Evolutionary conservation across 2,797 vertebrate species (phyloP), one percentile per base, ranked within the genome.

Genomic region (Anisognathus igniventris): DNA sequence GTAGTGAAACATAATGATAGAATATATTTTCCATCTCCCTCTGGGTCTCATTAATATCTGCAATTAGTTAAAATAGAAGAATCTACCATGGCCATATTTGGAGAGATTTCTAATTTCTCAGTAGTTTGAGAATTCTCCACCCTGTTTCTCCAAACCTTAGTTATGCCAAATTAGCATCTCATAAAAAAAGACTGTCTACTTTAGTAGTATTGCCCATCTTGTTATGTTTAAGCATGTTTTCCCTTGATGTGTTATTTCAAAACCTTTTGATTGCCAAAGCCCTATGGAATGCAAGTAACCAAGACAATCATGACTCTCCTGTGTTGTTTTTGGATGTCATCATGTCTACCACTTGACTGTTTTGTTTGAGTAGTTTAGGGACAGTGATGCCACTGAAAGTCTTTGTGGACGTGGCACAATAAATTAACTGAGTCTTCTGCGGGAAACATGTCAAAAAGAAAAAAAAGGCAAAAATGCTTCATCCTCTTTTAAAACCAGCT

Each of bases 71-170:
- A 84, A 94, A 91, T 3, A 47, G 54, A 94, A 92, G 61, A 86
- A 28, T 73, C 91, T 13, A 92, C 27, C 70, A 79, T 64, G 31
- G 76, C 71, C 40, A 60, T 65, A 51, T 70, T 82, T 60, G 42
- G 73, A 72, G 65, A 86, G 25, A 54, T 86, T 88, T 90, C 77
- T 84, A 76, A 92, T 97, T 96, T 97, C 90, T 87, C 61, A 40
- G 24, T 78, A 64, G 28, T 76, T 65, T 73, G 42, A 73, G 65
- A 87, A 83, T 93, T 44, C 18, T 71, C 28, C 37, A 56, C 31
- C 23, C 31, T n/a, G 2, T 77, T 88, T 83, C 33, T 47, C 61
- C 10, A 68, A 95, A 85, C 54, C 54, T 88, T 65, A 70, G 50
- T 71, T 82, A 58, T 70, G 24, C 27, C 9, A 50, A 88, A 70